A percentile compares a stretch with the other conserved stretches of the same genome.
These are phyloP conservation scores for Scomber scombrus DNA, from an alignment of 2,113 vertebrate species.

Conservation along the genomic window DNA sequence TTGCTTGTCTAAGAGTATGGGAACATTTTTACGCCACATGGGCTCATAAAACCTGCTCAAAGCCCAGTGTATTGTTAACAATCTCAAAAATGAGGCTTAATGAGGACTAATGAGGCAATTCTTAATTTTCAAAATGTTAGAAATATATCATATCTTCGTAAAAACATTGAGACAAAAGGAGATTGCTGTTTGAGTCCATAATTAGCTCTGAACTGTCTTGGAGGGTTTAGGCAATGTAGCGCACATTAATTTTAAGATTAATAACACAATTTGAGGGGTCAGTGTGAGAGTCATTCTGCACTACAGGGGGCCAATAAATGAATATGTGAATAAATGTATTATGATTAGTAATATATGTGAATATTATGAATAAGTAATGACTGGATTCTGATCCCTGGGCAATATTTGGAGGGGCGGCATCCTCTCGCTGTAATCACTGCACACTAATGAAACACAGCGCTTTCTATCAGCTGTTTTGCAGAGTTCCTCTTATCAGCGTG, in stretches of 20 bases:
- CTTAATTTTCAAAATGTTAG: conserved; percentile 7
- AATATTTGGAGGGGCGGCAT: conserved; percentile 47
- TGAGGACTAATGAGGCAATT: conserved; percentile 29
- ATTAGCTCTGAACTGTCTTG: conserved; percentile 36
- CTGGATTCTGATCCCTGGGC: conserved; percentile 49
- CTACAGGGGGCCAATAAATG: conserved; percentile 55
- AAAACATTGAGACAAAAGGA: conserved; percentile 19
- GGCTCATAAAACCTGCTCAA: conserved; percentile 12
- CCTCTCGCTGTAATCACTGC: conserved; percentile 59
- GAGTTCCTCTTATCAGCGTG: conserved; percentile 62
- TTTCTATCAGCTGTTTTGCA: conserved; percentile 60
- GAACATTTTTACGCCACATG: not conserved
- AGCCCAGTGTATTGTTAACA: not conserved
- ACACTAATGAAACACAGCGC: conserved; percentile 62
- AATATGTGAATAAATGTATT: conserved; percentile 63
- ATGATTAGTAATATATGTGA: conserved; percentile 61
- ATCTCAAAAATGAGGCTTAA: conserved; percentile 17
- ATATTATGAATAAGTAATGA: conserved; percentile 64
- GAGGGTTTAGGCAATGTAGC: conserved; percentile 23
- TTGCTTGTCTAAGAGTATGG: not conserved
- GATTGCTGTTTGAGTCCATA: conserved; percentile 24
- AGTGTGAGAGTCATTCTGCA: conserved; percentile 50
- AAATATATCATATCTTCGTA: conserved; percentile 9
- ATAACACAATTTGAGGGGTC: conserved; percentile 64
- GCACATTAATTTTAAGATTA: conserved; percentile 57